Evolutionary conservation across 2,888 invertebrate genomes (phyloP).

Genomic region (Tipula lateralis): DNA sequence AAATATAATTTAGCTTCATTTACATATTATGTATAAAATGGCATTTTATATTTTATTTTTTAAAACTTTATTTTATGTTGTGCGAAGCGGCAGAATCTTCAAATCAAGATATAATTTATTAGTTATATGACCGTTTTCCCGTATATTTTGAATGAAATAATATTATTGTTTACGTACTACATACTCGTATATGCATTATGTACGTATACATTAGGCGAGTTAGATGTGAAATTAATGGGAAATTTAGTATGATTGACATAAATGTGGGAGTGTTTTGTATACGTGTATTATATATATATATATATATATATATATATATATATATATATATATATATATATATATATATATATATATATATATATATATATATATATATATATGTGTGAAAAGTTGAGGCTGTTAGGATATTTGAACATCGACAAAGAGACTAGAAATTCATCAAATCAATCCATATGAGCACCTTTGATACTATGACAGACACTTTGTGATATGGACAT

Average conservation of each 20-base stretch:
- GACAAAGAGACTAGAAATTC: too few relatives aligned
- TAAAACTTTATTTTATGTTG: not conserved
- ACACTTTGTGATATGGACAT: too few relatives aligned
- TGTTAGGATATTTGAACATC: too few relatives aligned
- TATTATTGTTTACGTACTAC: not conserved
- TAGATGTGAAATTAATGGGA: not conserved
- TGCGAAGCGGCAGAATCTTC: not conserved
- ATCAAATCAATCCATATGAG: too few relatives aligned
- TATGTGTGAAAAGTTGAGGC: too few relatives aligned
- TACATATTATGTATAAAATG: not conserved
- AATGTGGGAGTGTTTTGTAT: not conserved
- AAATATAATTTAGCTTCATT: conserved; percentile 11
- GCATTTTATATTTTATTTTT: not conserved
- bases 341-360: too few relatives aligned
- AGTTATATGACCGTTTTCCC: not conserved
- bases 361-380: too few relatives aligned
- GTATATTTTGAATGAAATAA: not conserved
- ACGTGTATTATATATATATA: too few relatives aligned
- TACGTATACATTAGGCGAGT: not conserved
- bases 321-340: too few relatives aligned
- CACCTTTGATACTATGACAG: too few relatives aligned
- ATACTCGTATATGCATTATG: not conserved
- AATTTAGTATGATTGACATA: not conserved
- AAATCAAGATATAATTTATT: not conserved
- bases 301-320: too few relatives aligned